Evolutionary conservation across 1,140 invertebrate genomes (phyloP).

Genomic region (Drosophila setifemur): DNA sequence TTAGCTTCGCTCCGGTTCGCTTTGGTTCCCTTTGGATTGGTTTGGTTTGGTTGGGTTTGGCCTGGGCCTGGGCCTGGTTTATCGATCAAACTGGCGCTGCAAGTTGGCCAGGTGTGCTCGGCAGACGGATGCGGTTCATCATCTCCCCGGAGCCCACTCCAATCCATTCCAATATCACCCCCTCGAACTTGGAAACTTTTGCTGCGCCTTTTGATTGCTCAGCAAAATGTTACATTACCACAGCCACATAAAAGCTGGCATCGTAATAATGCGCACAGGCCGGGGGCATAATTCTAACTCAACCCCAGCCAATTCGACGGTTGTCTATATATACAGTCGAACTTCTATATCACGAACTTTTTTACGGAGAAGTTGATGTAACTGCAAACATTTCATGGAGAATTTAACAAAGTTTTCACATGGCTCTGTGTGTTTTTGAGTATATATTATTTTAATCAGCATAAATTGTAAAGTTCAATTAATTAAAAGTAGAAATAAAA

Average conservation of each 20-base stretch:
- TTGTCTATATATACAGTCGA: conserved; percentile 21
- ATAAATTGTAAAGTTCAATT: too few relatives aligned
- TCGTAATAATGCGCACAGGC: conserved; percentile 31
- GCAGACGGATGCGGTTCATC: conserved; percentile 22
- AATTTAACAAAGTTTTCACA: too few relatives aligned
- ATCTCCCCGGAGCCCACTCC: background rate
- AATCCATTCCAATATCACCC: background rate
- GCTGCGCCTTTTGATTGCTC: conserved; percentile 53
- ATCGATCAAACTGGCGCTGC: conserved; percentile 50
- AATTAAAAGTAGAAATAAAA: too few relatives aligned
- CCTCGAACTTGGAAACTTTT: conserved; percentile 22
- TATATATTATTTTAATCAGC: too few relatives aligned
- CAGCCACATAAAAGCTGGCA: conserved; percentile 40
- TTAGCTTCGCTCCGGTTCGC: background rate
- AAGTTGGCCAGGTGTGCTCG: conserved; percentile 41
- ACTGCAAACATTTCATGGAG: too few relatives aligned
- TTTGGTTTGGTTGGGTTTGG: too few relatives aligned
- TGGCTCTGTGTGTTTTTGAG: too few relatives aligned
- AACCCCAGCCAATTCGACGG: background rate
- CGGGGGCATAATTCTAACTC: conserved; percentile 34
- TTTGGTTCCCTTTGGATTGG: background rate
- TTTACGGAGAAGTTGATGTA: too few relatives aligned
- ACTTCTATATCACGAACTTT: background rate
- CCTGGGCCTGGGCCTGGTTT: conserved; percentile 27
- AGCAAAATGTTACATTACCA: conserved; percentile 58